phyloP scores from a whole-genome alignment of 2,888 invertebrate genomes.

The Caradrina clavipalpis region DNA sequence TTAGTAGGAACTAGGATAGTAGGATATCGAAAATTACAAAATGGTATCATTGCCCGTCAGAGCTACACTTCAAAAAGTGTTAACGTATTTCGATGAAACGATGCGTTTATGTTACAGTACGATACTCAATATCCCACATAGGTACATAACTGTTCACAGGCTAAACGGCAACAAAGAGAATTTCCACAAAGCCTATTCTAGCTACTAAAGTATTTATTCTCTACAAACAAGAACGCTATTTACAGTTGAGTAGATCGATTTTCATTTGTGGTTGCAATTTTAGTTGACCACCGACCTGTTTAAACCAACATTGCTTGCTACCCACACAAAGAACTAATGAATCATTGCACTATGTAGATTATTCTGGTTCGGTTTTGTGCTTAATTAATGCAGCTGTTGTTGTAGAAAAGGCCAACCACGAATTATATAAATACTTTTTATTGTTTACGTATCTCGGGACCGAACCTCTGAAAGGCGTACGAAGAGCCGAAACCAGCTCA shows the following conservation, averaged over 20 bases:
- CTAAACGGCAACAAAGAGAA: conserved; percentile 9
- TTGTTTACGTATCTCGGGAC: no score
- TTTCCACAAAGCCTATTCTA: conserved; percentile 12
- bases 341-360: conserved; percentile 8
- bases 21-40: no score
- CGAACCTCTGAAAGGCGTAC: no score
- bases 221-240: conserved; percentile 16
- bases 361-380: conserved; percentile 2
- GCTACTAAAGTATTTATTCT: conserved; percentile 16
- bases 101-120: no score
- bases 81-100: no score
- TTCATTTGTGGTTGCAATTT: conserved; percentile 16
- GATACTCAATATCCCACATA: no score
- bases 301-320: neutral
- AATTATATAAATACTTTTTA: neutral
- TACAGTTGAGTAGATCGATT: conserved; percentile 11
- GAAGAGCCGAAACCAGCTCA: no score
- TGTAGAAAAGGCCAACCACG: neutral
- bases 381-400: neutral
- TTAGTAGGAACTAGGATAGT: no score
- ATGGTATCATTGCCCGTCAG: no score
- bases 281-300: conserved; percentile 13
- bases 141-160: no score
- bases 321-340: conserved; percentile 32
- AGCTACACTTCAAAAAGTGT: no score